Conservation (phyloP, 2,888 invertebrate genomes). For the Ophion obscuratus region DNA sequence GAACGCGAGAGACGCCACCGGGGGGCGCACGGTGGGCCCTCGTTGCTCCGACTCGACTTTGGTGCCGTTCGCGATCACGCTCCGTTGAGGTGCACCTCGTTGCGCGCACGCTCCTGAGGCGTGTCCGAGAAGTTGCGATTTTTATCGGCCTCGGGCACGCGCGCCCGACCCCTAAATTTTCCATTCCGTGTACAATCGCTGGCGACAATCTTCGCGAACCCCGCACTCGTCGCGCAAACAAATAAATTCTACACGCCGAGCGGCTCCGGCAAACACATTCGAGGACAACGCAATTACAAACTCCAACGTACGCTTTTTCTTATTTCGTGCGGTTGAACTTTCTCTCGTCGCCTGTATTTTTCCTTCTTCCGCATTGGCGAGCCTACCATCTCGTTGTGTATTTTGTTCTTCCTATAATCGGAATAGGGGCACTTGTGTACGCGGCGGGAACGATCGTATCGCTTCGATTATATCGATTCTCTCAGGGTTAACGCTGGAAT, state of each 20-base stretch:
- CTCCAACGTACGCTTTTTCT: too few species aligned
- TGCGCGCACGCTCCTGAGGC: conserved; percentile 17
- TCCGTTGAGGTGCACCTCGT: conserved; percentile 18
- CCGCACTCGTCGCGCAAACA: background rate
- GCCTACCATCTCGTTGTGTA: too few species aligned
- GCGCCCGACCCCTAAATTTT: conserved; percentile 38
- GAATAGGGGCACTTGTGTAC: too few species aligned
- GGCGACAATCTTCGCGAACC: background rate
- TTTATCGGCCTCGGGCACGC: background rate
- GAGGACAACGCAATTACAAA: too few species aligned
- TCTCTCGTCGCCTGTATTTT: too few species aligned
- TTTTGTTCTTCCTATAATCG: too few species aligned
- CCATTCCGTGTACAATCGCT: conserved; percentile 22
- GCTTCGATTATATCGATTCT: too few species aligned
- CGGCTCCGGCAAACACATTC: too few species aligned
- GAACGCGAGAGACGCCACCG: conserved; percentile 2
- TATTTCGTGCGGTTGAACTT: too few species aligned
- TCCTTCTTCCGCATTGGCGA: too few species aligned
- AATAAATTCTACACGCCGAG: background rate
- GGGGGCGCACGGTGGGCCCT: background rate
- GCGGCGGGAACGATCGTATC: too few species aligned
- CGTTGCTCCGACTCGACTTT: conserved; percentile 28
- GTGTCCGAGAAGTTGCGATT: conserved; percentile 10
- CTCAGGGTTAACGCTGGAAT: background rate
- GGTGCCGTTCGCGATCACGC: conserved; percentile 19